phyloP scores from a whole-genome alignment of 2,888 invertebrate species.

The Hetaerina titia region DNA sequence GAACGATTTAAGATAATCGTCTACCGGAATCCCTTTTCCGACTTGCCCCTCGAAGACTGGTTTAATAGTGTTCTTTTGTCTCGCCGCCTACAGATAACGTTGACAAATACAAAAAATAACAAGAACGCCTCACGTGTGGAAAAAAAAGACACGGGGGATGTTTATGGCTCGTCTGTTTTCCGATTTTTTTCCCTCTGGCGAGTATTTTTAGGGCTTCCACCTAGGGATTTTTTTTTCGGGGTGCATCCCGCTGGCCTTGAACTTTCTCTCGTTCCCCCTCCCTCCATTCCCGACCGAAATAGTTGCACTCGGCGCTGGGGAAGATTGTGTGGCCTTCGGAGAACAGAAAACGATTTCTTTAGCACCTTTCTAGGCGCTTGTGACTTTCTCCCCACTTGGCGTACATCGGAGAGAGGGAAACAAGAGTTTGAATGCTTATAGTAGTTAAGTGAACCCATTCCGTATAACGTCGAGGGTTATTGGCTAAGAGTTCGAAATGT shows the following conservation, averaged over 20 bases:
- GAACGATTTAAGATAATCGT: no score
- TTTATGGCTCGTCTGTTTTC: not conserved
- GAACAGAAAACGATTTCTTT: not conserved
- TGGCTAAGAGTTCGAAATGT: not conserved
- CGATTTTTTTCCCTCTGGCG: not conserved
- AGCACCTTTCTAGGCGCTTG: no score
- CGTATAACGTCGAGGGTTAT: not conserved
- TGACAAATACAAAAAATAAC: not conserved
- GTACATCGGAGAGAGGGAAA: not conserved
- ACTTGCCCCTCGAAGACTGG: no score
- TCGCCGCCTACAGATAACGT: not conserved
- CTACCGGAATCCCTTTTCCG: no score
- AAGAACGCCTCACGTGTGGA: not conserved
- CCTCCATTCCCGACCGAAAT: not conserved
- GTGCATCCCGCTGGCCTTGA: constrained; percentile 64
- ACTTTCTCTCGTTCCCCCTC: constrained; percentile 38
- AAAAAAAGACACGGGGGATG: not conserved
- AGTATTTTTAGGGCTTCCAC: constrained; percentile 17
- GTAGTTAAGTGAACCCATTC: no score
- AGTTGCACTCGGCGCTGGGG: constrained; percentile 11
- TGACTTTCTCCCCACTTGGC: not conserved
- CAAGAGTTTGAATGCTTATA: no score
- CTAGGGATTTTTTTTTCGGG: constrained; percentile 31
- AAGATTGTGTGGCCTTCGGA: not conserved
- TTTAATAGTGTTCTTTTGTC: not conserved